These are phyloP conservation scores for Labroides dimidiatus DNA, from an alignment of 2,797 vertebrate species.

Conservation along the genomic window DNA sequence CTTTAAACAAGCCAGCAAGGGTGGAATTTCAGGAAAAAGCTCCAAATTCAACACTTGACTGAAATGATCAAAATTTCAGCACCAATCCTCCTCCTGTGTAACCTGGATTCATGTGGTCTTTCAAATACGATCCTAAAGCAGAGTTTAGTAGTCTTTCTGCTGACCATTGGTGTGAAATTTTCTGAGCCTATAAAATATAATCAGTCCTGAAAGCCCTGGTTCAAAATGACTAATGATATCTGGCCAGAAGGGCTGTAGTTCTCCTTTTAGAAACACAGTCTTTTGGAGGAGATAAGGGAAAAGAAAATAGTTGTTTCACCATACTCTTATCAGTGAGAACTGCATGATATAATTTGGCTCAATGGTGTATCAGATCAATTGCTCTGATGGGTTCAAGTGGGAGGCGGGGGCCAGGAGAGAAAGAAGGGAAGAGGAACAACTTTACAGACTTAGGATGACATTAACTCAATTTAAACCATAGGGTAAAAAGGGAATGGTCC, in stretches of 20 bases:
- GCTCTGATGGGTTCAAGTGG: conserved; percentile 55
- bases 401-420: not conserved
- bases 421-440: not conserved
- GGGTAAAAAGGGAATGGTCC: conserved; percentile 7
- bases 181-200: conserved; percentile 68
- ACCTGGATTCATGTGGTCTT: conserved; percentile 35
- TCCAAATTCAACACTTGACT: conserved; percentile 77
- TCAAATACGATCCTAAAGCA: conserved; percentile 30
- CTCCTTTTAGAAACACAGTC: conserved; percentile 78
- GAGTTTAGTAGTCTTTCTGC: conserved; percentile 6
- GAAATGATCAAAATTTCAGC: conserved; percentile 61
- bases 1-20: conserved; percentile 55
- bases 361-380: conserved; percentile 80
- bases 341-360: conserved; percentile 82
- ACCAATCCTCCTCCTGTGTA: conserved; percentile 19
- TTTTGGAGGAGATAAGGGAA: conserved; percentile 76
- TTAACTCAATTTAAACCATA: conserved; percentile 5
- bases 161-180: conserved; percentile 54
- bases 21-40: conserved; percentile 72
- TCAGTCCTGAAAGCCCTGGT: conserved; percentile 65
- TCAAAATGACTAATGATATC: conserved; percentile 82
- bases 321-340: conserved; percentile 78
- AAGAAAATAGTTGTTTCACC: conserved; percentile 81
- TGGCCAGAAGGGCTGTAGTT: conserved; percentile 63
- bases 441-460: conserved; percentile 27